These are phyloP conservation scores for Dynastes tityus DNA, from an alignment of 2,888 invertebrate species.

Conservation along the genomic window DNA sequence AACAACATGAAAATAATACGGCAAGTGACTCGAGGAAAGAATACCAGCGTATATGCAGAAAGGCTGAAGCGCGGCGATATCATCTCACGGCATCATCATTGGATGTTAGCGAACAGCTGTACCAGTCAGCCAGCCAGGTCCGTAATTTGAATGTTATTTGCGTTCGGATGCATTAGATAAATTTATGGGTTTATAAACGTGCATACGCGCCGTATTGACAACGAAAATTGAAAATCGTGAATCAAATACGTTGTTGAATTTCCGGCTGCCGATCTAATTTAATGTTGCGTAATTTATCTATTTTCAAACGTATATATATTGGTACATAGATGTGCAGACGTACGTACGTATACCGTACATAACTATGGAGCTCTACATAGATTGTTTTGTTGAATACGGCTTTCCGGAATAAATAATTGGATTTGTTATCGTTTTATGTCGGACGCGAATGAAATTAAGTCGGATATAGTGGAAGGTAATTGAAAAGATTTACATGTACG, in stretches of 20 bases:
- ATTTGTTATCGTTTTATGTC: too few species aligned
- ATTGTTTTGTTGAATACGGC: constrained; percentile 3
- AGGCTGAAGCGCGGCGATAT: background rate
- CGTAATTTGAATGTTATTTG: constrained; percentile 30
- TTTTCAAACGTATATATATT: background rate
- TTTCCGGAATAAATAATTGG: background rate
- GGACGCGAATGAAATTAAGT: too few species aligned
- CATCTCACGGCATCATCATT: background rate
- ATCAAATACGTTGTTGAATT: constrained; percentile 18
- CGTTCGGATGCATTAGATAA: constrained; percentile 23
- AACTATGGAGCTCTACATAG: background rate
- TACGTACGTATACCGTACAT: background rate
- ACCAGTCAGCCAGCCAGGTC: background rate
- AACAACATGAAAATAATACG: constrained; percentile 22
- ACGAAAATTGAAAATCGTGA: constrained; percentile 27
- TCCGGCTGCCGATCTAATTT: constrained; percentile 11
- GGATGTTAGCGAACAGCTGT: constrained; percentile 12
- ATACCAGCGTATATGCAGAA: background rate
- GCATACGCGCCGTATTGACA: constrained; percentile 3
- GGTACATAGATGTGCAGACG: background rate
- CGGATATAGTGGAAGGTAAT: too few species aligned
- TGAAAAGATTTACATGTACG: too few species aligned
- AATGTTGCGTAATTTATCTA: constrained; percentile 10
- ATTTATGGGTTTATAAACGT: constrained; percentile 14
- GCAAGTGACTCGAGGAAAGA: background rate